Base-by-base conservation (phyloP, 2,113 vertebrate species). In the Blennius ocellaris region DNA sequence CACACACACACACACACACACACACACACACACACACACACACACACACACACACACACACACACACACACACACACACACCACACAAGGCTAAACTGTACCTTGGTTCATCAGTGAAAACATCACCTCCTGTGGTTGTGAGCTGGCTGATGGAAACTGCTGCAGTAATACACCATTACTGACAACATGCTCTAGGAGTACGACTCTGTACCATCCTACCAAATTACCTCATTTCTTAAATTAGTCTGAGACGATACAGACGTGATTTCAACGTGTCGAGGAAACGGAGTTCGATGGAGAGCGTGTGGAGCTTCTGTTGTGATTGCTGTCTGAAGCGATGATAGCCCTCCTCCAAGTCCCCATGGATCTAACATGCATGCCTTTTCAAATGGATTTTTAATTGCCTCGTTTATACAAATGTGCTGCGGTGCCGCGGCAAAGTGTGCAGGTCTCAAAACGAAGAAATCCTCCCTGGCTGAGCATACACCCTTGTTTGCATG, bases 331-430 rank as follows among this genome's bases (percentile, higher is more conserved):
- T 48, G 11, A 66, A 58, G 55, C 50, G 69, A 84, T 69, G 49
- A 65, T 0, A 39, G 2, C 11, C 53, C 55, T 48, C 58, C 47
- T 37, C 45, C 6, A 15, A 12, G 12, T 52, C 72, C 64, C 47
- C 1, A 44, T 6, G 48, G 56, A 74, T 51, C 36, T 47, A 37
- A 56, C 69, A 52, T 57, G 44, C 57, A 49, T 71, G 30, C 36
- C 10, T 66, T 56, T 56, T 64, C 47, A 72, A 75, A 66, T 69
- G 71, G 53, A 60, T 47, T 81, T 86, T 72, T 83, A 81, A 86
- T 68, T 75, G 55, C 9, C 58, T 78, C 49, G n/a, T 71, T 66
- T 68, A 64, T 16, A 55, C 36, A 45, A 58, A 82, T 60, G 70
- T 64, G 68, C 40, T 12, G 40, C 50, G 51, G 8, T 48, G 38